These are phyloP conservation scores for Perca flavescens DNA, from an alignment of 2,113 vertebrate species.

Conservation along the genomic window DNA sequence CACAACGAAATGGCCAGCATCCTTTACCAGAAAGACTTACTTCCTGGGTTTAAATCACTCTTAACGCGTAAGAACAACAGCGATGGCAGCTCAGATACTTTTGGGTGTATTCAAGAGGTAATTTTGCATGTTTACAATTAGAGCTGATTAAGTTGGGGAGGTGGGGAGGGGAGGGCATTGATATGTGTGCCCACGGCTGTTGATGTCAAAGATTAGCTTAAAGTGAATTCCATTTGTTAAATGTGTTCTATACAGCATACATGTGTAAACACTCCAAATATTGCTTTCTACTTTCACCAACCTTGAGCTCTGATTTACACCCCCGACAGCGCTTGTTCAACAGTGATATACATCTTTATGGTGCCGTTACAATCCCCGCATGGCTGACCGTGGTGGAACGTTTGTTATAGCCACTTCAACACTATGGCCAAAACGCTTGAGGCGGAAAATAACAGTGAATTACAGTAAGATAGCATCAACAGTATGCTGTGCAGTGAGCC, in stretches of 20 bases:
- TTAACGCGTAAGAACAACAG: slow-evolving; percentile 32
- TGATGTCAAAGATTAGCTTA: slow-evolving; percentile 37
- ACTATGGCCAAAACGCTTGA: background rate
- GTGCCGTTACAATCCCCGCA: background rate
- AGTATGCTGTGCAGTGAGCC: slow-evolving; percentile 14
- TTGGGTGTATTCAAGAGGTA: slow-evolving; percentile 30
- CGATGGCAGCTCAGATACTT: slow-evolving; percentile 51
- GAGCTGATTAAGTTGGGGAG: slow-evolving; percentile 34
- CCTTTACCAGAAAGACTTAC: slow-evolving; percentile 43
- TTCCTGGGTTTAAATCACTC: slow-evolving; percentile 53
- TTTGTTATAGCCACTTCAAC: slow-evolving; percentile 10
- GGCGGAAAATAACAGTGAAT: slow-evolving; percentile 42
- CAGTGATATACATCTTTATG: slow-evolving; percentile 10
- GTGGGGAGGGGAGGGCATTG: background rate
- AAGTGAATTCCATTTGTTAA: slow-evolving; percentile 5
- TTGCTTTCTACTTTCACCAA: background rate
- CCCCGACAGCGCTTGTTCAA: background rate
- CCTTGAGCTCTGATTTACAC: slow-evolving; percentile 16
- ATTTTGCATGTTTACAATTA: slow-evolving; percentile 54
- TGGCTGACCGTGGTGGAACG: slow-evolving; percentile 3
- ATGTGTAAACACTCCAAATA: background rate
- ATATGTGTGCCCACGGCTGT: background rate
- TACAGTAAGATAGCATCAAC: slow-evolving; percentile 53
- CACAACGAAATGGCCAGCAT: slow-evolving; percentile 10
- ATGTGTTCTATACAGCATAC: no score